Evolutionary conservation across 2,113 vertebrate genomes (phyloP), one percentile per base, ranked within the genome.

Genomic region (Callionymus lyra): DNA sequence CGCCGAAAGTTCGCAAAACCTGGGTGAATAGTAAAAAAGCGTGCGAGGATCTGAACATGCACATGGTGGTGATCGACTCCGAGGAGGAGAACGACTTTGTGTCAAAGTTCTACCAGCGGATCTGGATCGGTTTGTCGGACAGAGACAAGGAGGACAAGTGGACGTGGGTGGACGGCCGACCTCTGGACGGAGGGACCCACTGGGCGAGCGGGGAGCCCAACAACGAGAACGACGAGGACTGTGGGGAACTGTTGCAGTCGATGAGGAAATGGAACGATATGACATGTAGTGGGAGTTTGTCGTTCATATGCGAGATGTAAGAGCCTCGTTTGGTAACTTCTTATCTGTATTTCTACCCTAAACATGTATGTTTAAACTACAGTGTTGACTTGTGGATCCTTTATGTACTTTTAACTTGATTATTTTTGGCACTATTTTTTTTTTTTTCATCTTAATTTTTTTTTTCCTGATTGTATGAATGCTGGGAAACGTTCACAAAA

Each of bases 61-160:
- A 57, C 42, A 32, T 70, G 44, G 56, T 18, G 13, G 50, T 50
- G 2, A 31, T 58, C 43, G 56, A 18, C 12, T 27, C 21, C 21
- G 50, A 40, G 8, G 16, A n/a, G 2, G 53, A 64, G 39, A 8
- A 35, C 19, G 1, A 52, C 17, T 54, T 58, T 27, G n/a, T 74
- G 31, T 15, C 2, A 9, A 34, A 1, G 10, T 9, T 10, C 10
- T 9, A 14, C 1, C 1, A 0, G 1, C 1, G 2, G 2, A 8
- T 15, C 41, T 74, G 66, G 63, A 58, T 67, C 4, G 59, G 63
- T 11, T 37, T 74, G 46, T 53, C 33, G 27, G 53, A 56, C 21
- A 31, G 0, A 0, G 2, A 13, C 1, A 2, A 2, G 1, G 55
- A 59, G 4, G 11, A 10, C 5, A 11, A 2, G 9, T 75, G 59